Evolutionary conservation across 2,113 vertebrate genomes (phyloP).

Genomic region (Nothoprocta pentlandii): DNA sequence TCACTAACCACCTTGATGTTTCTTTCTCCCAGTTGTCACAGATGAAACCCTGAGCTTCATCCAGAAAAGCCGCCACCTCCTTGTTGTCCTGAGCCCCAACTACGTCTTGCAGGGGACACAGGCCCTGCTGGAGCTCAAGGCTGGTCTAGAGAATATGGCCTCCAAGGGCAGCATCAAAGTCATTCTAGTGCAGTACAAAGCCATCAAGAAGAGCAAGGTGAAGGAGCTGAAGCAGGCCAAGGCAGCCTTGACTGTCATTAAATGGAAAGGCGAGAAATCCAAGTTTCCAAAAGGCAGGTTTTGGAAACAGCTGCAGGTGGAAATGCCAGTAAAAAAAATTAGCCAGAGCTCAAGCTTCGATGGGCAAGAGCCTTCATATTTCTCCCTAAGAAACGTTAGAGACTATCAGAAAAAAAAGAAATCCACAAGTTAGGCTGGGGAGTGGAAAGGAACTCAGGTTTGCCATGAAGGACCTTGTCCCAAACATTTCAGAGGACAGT

Average conservation of each 20-base stretch:
- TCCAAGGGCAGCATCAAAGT: constrained; percentile 88
- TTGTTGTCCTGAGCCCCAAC: constrained; percentile 93
- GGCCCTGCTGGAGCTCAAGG: constrained; percentile 95
- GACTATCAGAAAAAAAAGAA: neutral
- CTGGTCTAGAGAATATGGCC: constrained; percentile 91
- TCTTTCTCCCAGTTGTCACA: constrained; percentile 91
- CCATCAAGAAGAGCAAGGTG: constrained; percentile 85
- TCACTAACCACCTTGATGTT: constrained; percentile 76
- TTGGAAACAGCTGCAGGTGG: constrained; percentile 93
- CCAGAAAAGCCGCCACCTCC: constrained; percentile 90
- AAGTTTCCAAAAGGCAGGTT: constrained; percentile 87
- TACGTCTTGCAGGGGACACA: constrained; percentile 91
- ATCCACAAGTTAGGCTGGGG: neutral
- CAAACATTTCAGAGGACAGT: neutral
- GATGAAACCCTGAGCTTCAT: constrained; percentile 96
- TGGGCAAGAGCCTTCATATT: constrained; percentile 43
- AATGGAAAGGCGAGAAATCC: constrained; percentile 95
- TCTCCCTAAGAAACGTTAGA: constrained; percentile 67
- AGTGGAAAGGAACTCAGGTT: neutral
- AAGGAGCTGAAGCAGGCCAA: constrained; percentile 89
- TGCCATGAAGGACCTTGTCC: neutral
- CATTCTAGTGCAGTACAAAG: constrained; percentile 93
- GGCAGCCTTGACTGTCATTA: constrained; percentile 87
- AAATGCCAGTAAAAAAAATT: constrained; percentile 85
- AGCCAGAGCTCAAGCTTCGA: constrained; percentile 47